Evolutionary conservation across 2,797 vertebrate species (phyloP).

Genomic region (Pygocentrus nattereri): DNA sequence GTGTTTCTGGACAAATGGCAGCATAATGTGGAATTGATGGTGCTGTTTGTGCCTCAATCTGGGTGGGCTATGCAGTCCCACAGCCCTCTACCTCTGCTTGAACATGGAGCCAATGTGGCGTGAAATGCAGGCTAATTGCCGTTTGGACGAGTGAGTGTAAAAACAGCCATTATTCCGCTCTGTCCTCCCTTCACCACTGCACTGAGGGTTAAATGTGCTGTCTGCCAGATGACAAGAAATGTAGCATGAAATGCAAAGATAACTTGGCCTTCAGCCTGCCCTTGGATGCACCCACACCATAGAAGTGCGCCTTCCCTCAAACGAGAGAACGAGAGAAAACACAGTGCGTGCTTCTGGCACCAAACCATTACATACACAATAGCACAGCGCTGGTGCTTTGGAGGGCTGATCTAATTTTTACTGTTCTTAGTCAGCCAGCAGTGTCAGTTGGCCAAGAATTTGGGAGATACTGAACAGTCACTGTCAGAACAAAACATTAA

Average conservation of each 20-base stretch:
- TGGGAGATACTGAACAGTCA: neutral
- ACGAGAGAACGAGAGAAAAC: slow-evolving; percentile 14
- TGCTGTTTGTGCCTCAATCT: slow-evolving; percentile 50
- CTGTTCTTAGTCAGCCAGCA: neutral
- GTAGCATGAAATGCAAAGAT: slow-evolving; percentile 66
- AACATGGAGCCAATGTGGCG: slow-evolving; percentile 68
- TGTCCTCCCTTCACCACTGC: slow-evolving; percentile 58
- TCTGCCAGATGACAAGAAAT: slow-evolving; percentile 63
- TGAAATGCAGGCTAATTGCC: slow-evolving; percentile 76
- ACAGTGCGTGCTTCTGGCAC: slow-evolving; percentile 4
- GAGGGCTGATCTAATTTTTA: neutral
- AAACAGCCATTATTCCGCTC: slow-evolving; percentile 75
- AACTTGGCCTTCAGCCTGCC: slow-evolving; percentile 55
- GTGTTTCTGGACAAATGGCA: slow-evolving; percentile 64
- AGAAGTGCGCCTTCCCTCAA: slow-evolving; percentile 25
- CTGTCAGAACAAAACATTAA: neutral
- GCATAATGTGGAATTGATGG: slow-evolving; percentile 74
- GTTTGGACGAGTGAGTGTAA: slow-evolving; percentile 65
- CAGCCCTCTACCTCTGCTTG: slow-evolving; percentile 47
- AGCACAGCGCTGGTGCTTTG: neutral
- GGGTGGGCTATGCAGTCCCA: slow-evolving; percentile 39
- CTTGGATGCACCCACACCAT: slow-evolving; percentile 30
- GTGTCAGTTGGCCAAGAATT: neutral
- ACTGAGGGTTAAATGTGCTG: slow-evolving; percentile 63
- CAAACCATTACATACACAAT: slow-evolving; percentile 1